Evolutionary conservation across 2,888 invertebrate genomes (phyloP).

Genomic region (Macrophya alboannulata): DNA sequence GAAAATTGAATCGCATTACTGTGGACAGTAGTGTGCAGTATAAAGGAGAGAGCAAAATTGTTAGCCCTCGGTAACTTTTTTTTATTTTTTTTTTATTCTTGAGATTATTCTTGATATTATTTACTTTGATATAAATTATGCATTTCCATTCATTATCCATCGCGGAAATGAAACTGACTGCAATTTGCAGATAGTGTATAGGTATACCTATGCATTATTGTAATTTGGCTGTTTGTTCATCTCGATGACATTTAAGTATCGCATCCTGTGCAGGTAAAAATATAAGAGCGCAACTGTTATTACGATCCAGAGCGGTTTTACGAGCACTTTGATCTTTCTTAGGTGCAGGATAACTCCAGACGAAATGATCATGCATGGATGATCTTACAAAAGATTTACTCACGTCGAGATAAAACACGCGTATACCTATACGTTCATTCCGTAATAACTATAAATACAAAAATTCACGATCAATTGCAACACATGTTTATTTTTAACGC

Average conservation of each 20-base stretch:
- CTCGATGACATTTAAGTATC: not conserved
- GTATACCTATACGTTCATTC: not conserved
- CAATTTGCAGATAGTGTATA: not conserved
- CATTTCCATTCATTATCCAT: not conserved
- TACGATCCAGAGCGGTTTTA: conserved; percentile 14
- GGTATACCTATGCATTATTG: not conserved
- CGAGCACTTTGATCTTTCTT: conserved; percentile 8
- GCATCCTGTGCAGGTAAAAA: not conserved
- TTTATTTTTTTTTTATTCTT: not conserved
- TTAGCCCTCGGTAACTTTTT: not conserved
- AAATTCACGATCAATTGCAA: not conserved
- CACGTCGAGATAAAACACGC: not conserved
- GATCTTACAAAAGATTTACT: not conserved
- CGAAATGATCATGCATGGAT: not conserved
- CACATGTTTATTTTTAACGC: not conserved
- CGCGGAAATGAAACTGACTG: not conserved
- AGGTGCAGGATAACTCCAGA: not conserved
- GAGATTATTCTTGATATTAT: not conserved
- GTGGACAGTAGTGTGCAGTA: not conserved
- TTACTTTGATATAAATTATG: not conserved
- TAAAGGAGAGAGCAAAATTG: not conserved
- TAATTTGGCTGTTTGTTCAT: not conserved
- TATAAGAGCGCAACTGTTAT: not conserved
- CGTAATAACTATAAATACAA: not conserved
- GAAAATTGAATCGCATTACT: conserved; percentile 1